phyloP scores from a whole-genome alignment of 1,140 invertebrate species.

The Myzus persicae region DNA sequence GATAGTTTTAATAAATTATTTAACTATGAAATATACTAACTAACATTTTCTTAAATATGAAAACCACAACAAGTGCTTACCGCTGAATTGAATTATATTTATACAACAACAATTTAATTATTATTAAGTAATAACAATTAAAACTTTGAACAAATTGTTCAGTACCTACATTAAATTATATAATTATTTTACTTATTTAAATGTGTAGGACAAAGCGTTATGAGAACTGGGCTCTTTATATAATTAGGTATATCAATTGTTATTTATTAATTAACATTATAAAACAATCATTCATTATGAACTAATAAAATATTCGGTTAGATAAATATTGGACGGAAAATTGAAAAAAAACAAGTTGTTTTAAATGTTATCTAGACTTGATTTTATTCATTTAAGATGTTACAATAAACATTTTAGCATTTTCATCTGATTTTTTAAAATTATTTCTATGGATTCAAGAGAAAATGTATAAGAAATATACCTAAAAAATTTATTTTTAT shows the following conservation, averaged over 20 bases:
- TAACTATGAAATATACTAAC: background rate
- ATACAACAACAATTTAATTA: background rate
- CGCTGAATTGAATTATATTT: background rate
- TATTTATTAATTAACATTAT: too few species aligned
- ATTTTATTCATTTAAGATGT: background rate
- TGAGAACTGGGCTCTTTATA: background rate
- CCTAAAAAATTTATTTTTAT: background rate
- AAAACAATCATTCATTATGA: too few species aligned
- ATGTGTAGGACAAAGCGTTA: background rate
- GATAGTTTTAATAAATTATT: background rate
- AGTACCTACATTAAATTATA: background rate
- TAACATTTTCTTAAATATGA: background rate
- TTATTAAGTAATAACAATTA: background rate
- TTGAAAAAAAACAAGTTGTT: background rate
- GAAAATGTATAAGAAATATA: background rate
- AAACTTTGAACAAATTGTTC: background rate
- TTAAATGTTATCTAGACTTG: background rate
- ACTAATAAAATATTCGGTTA: too few species aligned
- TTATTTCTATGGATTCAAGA: background rate
- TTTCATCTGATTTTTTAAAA: background rate
- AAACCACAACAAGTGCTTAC: background rate
- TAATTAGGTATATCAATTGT: background rate
- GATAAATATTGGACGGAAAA: background rate
- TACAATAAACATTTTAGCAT: background rate
- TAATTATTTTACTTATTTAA: background rate